Conservation (phyloP, 2,888 invertebrate species). For the Synergus japonicus region DNA sequence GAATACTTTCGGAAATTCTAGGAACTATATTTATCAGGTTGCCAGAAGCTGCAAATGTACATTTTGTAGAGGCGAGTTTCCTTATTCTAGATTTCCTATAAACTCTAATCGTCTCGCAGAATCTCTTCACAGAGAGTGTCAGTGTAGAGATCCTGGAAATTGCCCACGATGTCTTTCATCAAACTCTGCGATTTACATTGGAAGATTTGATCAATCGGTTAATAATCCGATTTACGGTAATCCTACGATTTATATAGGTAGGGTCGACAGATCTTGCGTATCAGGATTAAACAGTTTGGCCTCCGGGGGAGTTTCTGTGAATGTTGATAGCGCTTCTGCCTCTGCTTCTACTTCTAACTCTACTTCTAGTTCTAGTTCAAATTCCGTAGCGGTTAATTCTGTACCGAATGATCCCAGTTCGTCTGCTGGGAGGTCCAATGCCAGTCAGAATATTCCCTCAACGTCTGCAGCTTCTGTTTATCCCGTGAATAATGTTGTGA, state of each 20-base stretch:
- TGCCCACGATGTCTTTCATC: constrained; percentile 66
- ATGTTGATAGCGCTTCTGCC: not conserved
- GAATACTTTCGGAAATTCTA: constrained; percentile 59
- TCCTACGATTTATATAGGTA: constrained; percentile 69
- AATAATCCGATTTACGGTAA: constrained; percentile 71
- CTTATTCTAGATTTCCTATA: constrained; percentile 65
- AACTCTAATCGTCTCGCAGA: constrained; percentile 63
- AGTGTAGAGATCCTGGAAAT: constrained; percentile 64
- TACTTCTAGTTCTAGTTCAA: constrained; percentile 42
- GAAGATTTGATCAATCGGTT: constrained; percentile 66
- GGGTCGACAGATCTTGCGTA: constrained; percentile 64
- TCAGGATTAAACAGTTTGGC: constrained; percentile 58
- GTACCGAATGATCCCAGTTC: constrained; percentile 42
- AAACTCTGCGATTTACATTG: constrained; percentile 70
- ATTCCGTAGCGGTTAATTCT: constrained; percentile 39
- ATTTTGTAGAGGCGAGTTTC: constrained; percentile 70
- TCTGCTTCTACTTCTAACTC: constrained; percentile 15
- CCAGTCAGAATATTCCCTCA: constrained; percentile 57
- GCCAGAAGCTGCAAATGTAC: constrained; percentile 69
- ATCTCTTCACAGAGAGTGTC: constrained; percentile 65
- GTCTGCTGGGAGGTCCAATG: constrained; percentile 55
- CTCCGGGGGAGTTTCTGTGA: constrained; percentile 46
- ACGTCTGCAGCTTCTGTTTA: constrained; percentile 57
- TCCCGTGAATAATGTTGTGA: constrained; percentile 79
- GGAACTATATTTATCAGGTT: constrained; percentile 72